Evolutionary conservation across 2,888 invertebrate genomes (phyloP).

Genomic region (Cartodere bifasciata): DNA sequence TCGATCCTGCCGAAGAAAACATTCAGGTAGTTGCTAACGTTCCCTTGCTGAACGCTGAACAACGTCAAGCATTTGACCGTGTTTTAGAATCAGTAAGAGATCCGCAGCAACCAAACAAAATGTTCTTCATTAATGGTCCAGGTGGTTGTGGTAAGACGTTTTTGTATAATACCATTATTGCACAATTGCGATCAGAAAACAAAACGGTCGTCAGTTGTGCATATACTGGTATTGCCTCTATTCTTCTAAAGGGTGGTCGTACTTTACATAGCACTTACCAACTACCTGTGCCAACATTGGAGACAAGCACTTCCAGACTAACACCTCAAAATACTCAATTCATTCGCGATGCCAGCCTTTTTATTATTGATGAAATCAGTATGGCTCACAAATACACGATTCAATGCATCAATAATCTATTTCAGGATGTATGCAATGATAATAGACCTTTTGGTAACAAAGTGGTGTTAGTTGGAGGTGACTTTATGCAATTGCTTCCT

Average conservation of each 20-base stretch:
- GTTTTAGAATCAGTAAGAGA: not conserved
- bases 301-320: not conserved
- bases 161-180: not conserved
- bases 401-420: too few species aligned
- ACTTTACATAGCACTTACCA: not conserved
- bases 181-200: not conserved
- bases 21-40: too few species aligned
- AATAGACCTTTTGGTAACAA: slow-evolving; percentile 1
- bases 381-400: not conserved
- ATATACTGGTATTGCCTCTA: slow-evolving; percentile 1
- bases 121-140: not conserved
- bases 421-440: not conserved
- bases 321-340: not conserved
- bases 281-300: not conserved
- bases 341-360: not conserved
- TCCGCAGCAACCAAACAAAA: not conserved
- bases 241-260: not conserved
- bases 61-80: not conserved
- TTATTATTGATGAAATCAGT: not conserved
- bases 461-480: not conserved
- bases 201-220: not conserved
- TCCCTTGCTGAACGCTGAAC: not conserved
- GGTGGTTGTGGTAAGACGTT: not conserved
- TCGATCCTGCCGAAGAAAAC: not conserved
- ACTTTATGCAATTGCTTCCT: not conserved